Base-by-base conservation (phyloP, 1,140 invertebrate species). In the Antheraea pernyi region DNA sequence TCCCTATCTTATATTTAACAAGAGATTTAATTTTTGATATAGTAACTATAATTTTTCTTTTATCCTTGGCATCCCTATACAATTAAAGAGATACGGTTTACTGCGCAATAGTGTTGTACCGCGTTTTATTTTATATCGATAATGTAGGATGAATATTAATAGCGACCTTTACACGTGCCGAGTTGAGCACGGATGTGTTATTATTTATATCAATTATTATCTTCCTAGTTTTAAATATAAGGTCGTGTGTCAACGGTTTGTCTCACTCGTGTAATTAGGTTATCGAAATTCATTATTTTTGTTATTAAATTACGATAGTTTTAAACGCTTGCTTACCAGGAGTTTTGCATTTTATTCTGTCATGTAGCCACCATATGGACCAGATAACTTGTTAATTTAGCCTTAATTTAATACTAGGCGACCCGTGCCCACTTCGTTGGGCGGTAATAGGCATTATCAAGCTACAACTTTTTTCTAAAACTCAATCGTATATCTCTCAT, bases 31-130 rank as follows among this genome's bases (percentile, higher is more conserved):
- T 30, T 30, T 30, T 30, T 4, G 22, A 30, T 30, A 30, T 30
- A 4, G 22, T 30, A 30, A 30, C 22, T 30, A 30, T 30, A 42
- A 42, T 3, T 9, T 0, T 11, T 0, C 0, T 42, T 42, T 42
- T 11, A 42, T 8, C 46, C 11, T 53, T 53, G 46, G 16, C 46
- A 53, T 2, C 46, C 46, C 46, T 53, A 13, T 53, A n/a, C 46
- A 53, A 42, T 53, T 9, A 53, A 53, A 53, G 46, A 53, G 46
- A 8, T 42, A 53, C 46, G 1, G 46, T n/a, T 53, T 16, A 53
- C 42, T 69, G 68, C 68, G 68, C 30, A 69, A 42, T 69, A 69
- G 68, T 63, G 68, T 63, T 69, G 68, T 19, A 19, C 61, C n/a
- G 53, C n/a, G 46, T 16, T 0, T 13, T 53, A 53, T 53, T 53